These are phyloP conservation scores for Chalcosyrphus nemorum DNA, from an alignment of 2,888 invertebrate species.

Conservation along the genomic window DNA sequence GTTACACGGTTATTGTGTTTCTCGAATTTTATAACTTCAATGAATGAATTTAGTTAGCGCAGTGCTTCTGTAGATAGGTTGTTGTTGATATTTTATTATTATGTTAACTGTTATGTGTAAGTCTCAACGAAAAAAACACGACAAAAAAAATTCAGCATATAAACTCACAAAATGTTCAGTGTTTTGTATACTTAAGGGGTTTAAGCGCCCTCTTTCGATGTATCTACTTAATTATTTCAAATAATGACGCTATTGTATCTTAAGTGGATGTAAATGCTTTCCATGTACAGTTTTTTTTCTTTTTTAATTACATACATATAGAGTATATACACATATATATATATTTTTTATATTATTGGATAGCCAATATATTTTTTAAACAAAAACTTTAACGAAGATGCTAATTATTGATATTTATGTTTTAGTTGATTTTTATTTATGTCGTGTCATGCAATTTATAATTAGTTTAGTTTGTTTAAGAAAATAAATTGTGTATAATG, in stretches of 20 bases:
- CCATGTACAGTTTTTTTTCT: slow-evolving; percentile 54
- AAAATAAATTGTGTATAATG: slow-evolving; percentile 4
- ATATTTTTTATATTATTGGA: slow-evolving; percentile 56
- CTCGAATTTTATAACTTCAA: slow-evolving; percentile 23
- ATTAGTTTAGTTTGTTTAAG: not conserved
- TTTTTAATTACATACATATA: not conserved
- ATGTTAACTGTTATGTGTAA: slow-evolving; percentile 22
- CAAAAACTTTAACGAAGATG: slow-evolving; percentile 1
- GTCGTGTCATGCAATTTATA: slow-evolving; percentile 5
- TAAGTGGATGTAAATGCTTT: slow-evolving; percentile 35
- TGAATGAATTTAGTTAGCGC: slow-evolving; percentile 33
- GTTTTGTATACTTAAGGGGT: slow-evolving; percentile 53
- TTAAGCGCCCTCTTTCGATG: not conserved
- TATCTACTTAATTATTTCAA: slow-evolving; percentile 41
- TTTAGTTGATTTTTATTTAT: not conserved
- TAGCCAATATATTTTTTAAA: slow-evolving; percentile 30
- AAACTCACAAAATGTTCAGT: slow-evolving; percentile 29
- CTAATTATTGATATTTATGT: slow-evolving; percentile 1
- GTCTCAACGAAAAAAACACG: slow-evolving; percentile 36
- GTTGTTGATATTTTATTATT: slow-evolving; percentile 42
- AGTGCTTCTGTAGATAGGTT: slow-evolving; percentile 58
- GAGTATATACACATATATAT: slow-evolving; percentile 18
- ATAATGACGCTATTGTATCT: slow-evolving; percentile 7
- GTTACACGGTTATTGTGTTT: not conserved
- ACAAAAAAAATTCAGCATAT: too few species aligned